Evolutionary conservation across 2,797 vertebrate genomes (phyloP).

Genomic region (Clamator glandarius): DNA sequence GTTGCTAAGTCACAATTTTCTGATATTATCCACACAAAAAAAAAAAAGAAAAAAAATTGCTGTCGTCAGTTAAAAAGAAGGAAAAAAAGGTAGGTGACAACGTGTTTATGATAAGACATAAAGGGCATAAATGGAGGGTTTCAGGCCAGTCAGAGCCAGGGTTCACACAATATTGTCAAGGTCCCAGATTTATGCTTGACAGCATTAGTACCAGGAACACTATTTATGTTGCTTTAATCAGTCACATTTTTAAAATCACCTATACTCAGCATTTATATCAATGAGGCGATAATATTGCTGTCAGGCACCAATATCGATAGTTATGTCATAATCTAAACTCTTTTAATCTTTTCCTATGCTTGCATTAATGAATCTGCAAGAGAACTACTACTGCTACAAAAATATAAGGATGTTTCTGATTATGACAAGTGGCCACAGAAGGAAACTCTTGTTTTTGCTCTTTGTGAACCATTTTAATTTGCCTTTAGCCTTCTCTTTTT

Average conservation of each 20-base stretch:
- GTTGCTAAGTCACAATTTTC: not conserved
- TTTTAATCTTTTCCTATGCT: constrained; percentile 10
- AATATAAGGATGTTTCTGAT: not conserved
- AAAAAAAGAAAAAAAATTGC: not conserved
- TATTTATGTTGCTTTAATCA: constrained; percentile 55
- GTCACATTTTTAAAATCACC: constrained; percentile 36
- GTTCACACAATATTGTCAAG: constrained; percentile 52
- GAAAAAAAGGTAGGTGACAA: not conserved
- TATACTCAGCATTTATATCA: constrained; percentile 30
- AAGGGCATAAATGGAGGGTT: constrained; percentile 30
- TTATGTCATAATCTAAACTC: constrained; percentile 6
- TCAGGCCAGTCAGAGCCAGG: constrained; percentile 26
- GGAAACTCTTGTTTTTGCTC: not conserved
- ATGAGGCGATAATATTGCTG: constrained; percentile 14
- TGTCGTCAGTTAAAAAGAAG: not conserved
- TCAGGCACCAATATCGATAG: constrained; percentile 58
- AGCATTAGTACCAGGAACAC: constrained; percentile 52
- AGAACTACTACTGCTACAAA: not conserved
- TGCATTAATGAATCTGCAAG: constrained; percentile 54
- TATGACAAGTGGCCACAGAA: not conserved
- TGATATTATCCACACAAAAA: not conserved
- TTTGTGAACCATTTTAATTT: constrained; percentile 28
- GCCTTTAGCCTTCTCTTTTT: not conserved
- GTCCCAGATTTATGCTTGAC: constrained; percentile 65
- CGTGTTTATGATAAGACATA: not conserved